Base-by-base conservation (phyloP, 2,888 invertebrate genomes). In the Spodoptera exigua region DNA sequence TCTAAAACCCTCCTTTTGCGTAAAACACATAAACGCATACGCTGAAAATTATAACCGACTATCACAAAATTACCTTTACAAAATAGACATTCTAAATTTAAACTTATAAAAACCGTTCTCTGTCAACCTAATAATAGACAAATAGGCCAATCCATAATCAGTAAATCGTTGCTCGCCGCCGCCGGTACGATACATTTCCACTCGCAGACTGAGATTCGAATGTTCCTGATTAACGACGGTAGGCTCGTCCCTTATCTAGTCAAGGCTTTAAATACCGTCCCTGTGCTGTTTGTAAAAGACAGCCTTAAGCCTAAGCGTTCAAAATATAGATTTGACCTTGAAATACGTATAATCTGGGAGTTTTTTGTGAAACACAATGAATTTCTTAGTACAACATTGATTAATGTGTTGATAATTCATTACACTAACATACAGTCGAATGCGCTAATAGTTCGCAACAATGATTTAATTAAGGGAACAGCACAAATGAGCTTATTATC, bases 401-500 rank as follows among this genome's bases (percentile, higher is more conserved):
- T 27, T 43, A 10, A 27, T 12, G 13, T 2, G 11, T 17, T 17
- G 10, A 34, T 14, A 11, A 9, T 36, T 35, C 10, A 61, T 35
- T 11, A 37, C 9, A 16, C 3, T 44, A 10, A 21, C 27, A 18
- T 7, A 34, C 3, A 52, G 36, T 36, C 45, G 36, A 69, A 41
- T 12, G 39, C 17, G 5, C 34, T 54, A 57, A 60, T 69, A 45
- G 51, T 43, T 27, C 3, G 3, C 17, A 57, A 65, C 61, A 56
- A 55, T 61, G 45, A 61, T 66, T 63, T 59, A 72, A 65, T 69
- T 59, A 75, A 61, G 52, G 57, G 34, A 40, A 45, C 34, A 36
- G 34, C 21, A 48, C 55, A 57, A 53, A 56, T 58, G 61, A 65
- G 60, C 62, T 61, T 61, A 73, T 48, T 72, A 72, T 65, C 45